phyloP scores from a whole-genome alignment of 2,113 vertebrate genomes.

The Carollia perspicillata region DNA sequence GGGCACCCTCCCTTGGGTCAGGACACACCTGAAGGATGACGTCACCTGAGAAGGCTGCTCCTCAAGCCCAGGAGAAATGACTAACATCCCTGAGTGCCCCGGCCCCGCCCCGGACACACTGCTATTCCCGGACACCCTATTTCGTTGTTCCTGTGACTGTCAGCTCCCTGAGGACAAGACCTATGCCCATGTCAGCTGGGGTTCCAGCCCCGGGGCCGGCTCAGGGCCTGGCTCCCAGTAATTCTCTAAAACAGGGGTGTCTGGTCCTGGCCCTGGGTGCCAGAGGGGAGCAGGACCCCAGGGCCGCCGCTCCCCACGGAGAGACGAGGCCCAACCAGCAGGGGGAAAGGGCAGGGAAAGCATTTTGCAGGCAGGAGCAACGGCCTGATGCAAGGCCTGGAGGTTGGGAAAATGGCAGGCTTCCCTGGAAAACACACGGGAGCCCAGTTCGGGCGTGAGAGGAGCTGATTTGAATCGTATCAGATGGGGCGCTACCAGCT shows the following conservation, averaged over 20 bases:
- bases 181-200: not conserved
- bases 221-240: not conserved
- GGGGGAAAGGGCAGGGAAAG: not conserved
- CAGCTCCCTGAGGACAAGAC: not conserved
- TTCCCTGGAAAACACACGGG: not conserved
- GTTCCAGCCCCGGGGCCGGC: not conserved
- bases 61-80: not conserved
- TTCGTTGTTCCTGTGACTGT: not conserved
- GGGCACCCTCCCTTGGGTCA: not conserved
- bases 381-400: not conserved
- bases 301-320: not conserved
- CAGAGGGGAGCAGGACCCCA: not conserved
- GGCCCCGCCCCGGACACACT: not conserved
- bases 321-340: not conserved
- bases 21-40: slow-evolving; percentile 38
- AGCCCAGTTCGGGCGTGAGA: not conserved
- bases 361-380: not conserved
- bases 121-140: not conserved
- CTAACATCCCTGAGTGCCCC: not conserved
- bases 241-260: not conserved
- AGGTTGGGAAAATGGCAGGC: not conserved
- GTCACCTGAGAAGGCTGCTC: not conserved
- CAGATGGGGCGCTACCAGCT: not conserved
- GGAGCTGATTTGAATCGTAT: not conserved
- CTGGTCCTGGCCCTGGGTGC: not conserved